Evolutionary conservation across 2,888 invertebrate genomes (phyloP).

Genomic region (Nezara viridula): DNA sequence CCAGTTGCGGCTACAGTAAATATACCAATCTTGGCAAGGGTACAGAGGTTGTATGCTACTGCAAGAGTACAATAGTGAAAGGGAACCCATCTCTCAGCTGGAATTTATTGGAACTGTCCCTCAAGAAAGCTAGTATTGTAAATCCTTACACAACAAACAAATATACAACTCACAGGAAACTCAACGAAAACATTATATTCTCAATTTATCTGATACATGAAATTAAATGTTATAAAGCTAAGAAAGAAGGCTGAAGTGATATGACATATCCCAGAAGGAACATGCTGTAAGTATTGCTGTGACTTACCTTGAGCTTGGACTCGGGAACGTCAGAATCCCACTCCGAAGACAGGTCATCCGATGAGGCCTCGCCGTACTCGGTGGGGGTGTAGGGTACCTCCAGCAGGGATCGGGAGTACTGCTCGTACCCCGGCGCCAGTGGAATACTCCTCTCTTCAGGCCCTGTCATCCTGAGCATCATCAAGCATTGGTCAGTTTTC

Average conservation of each 20-base stretch:
- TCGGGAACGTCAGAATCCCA: slow-evolving; percentile 89
- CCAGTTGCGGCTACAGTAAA: neutral
- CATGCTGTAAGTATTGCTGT: neutral
- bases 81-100: neutral
- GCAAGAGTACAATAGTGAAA: neutral
- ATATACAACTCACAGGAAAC: neutral
- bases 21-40: neutral
- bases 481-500: neutral
- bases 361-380: slow-evolving; percentile 91
- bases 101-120: neutral
- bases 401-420: slow-evolving; percentile 82
- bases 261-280: neutral
- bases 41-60: neutral
- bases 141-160: neutral
- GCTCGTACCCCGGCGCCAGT: slow-evolving; percentile 74
- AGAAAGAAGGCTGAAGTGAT: too few species aligned
- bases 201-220: neutral
- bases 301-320: slow-evolving; percentile 61
- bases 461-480: slow-evolving; percentile 61
- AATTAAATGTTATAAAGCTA: too few species aligned
- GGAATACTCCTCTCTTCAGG: slow-evolving; percentile 62
- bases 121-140: neutral
- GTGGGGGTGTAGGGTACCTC: slow-evolving; percentile 79
- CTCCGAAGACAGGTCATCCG: slow-evolving; percentile 91
- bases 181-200: neutral